Evolutionary conservation across 2,888 invertebrate species (phyloP), one percentile per base, ranked within the genome.

Genomic region (Pachliopta kotzebuea): DNA sequence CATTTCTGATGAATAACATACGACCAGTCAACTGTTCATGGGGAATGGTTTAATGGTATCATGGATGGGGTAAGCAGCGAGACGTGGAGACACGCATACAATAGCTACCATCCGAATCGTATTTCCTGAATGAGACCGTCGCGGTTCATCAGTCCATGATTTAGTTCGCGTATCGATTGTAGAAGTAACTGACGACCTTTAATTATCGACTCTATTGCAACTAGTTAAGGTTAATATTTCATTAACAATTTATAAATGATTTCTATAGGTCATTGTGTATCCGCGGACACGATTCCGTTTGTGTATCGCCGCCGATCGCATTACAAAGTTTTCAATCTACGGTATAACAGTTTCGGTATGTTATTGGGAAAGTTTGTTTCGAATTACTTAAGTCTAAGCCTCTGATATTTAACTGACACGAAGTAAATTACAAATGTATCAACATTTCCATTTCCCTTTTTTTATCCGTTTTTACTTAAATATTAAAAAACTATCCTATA

Each of bases 81-180:
- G 68, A 73, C 75, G 73, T 72, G 69, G 67, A 76, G 71, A 67
- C 75, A 70, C 69, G 75, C 66, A 70, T 71, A 60, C 50, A 59
- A 55, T 62, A 69, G 74, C 78, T 81, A 78, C 74, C 79, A 76
- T 76, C 73, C 72, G 75, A 76, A 71, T 76, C 70, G 74, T 77
- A 70, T 81, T 77, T 74, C 75, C 75, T 76, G 72, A 75, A 74
- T 72, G 67, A 68, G 70, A 62, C 67, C 72, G 74, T 75, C 70
- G 70, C 73, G 75, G 78, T 74, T 77, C 76, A 76, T 56, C 69
- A 68, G 45, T 54, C 62, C 66, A 66, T 62, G 65, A 68, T 67
- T 58, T 56, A 63, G 59, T 21, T 60, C 37, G 31, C 62, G 45
- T 23, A 62, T 57, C 61, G 37, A 62, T 56, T 53, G 23, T 56